phyloP scores from a whole-genome alignment of 2,797 vertebrate genomes.

The Epinephelus awoara region DNA sequence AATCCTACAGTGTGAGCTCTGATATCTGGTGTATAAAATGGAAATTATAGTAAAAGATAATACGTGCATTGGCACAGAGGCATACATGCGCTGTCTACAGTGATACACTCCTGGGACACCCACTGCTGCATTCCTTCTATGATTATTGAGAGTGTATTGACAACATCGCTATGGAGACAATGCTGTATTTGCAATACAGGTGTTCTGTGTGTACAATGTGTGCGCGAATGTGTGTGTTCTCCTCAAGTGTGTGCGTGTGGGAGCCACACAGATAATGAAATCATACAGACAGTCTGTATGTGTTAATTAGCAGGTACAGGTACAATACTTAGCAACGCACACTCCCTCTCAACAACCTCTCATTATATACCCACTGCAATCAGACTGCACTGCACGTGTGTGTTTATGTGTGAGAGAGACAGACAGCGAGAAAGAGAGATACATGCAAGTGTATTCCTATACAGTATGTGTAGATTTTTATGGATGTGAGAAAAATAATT shows the following conservation, averaged over 20 bases:
- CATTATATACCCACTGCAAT: slow-evolving; percentile 72
- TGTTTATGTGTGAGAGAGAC: slow-evolving; percentile 32
- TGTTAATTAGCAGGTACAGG: slow-evolving; percentile 73
- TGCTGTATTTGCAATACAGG: slow-evolving; percentile 45
- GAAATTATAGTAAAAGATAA: slow-evolving; percentile 2
- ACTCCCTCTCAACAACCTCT: slow-evolving; percentile 72
- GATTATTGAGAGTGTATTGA: slow-evolving; percentile 67
- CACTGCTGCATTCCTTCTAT: slow-evolving; percentile 42
- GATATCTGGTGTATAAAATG: slow-evolving; percentile 5
- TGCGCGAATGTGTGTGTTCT: slow-evolving; percentile 19
- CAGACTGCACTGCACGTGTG: slow-evolving; percentile 17
- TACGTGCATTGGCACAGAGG: not conserved
- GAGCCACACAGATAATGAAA: slow-evolving; percentile 51
- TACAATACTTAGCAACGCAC: slow-evolving; percentile 73
- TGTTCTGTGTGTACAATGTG: slow-evolving; percentile 33
- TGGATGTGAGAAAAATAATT: slow-evolving; percentile 7
- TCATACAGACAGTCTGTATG: slow-evolving; percentile 63
- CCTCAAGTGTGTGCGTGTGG: slow-evolving; percentile 27
- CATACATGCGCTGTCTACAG: not conserved
- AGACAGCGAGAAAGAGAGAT: not conserved
- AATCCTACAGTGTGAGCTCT: slow-evolving; percentile 11
- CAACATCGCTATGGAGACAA: slow-evolving; percentile 71
- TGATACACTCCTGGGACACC: slow-evolving; percentile 22
- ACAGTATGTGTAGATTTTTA: slow-evolving; percentile 27
- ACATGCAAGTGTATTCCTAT: slow-evolving; percentile 19